These are phyloP conservation scores for Leucopternis melanops DNA, from an alignment of 2,113 vertebrate species.

Conservation along the genomic window DNA sequence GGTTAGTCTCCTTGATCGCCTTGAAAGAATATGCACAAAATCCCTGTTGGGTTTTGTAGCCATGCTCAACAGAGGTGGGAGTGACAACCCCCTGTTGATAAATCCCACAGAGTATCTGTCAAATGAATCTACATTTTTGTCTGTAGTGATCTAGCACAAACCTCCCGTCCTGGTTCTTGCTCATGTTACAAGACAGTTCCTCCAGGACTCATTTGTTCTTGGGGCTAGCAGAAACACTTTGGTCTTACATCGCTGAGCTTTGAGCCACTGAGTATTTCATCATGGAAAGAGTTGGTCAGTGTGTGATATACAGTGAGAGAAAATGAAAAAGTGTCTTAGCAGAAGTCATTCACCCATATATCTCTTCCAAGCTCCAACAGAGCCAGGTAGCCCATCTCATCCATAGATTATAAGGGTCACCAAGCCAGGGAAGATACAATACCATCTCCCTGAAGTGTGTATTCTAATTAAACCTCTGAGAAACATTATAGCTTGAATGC, in stretches of 20 bases:
- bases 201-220: background rate
- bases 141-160: background rate
- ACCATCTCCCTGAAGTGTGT: no score
- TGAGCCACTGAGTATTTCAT: background rate
- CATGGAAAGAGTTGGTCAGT: background rate
- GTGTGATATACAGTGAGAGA: background rate
- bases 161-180: fast-evolving
- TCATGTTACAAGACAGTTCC: no score
- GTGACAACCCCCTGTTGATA: fast-evolving
- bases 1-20: background rate
- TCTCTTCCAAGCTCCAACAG: background rate
- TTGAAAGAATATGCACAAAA: background rate
- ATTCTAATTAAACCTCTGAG: background rate
- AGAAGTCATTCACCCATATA: background rate
- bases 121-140: background rate
- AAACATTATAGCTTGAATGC: background rate
- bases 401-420: no score
- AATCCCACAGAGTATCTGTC: background rate
- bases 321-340: background rate
- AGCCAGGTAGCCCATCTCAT: background rate
- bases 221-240: background rate
- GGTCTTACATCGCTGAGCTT: background rate
- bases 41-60: background rate
- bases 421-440: background rate
- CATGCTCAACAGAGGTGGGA: background rate